Evolutionary conservation across 1,140 invertebrate species (phyloP), one percentile per base, ranked within the genome.

Genomic region (Scaptomyza montana): DNA sequence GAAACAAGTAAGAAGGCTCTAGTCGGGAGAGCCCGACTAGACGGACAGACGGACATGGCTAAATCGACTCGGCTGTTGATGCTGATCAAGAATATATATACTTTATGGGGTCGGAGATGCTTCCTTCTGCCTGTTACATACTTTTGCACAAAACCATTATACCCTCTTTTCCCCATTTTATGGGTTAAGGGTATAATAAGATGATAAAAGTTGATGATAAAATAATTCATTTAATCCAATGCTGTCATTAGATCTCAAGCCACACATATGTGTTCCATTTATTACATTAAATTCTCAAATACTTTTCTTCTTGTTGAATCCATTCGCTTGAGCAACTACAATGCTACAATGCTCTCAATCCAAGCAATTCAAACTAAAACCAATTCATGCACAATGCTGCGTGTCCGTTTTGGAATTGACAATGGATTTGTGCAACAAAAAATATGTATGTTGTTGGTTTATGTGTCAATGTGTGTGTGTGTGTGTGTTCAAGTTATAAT

Each of bases 401-500:
- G 30, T 59, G 46, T 66, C 55, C 63, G 50, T 69, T 69, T 51
- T 25, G 30, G 49, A 51, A 62, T 69, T 69, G 69, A 71, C 53
- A 66, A 56, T 57, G 36, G 61, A 56, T 59, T 57, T 66, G 30
- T 46, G 10, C 19, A 72, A 46, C 45, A 45, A 72, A 53, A 66
- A 53, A 54, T 25, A 19, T n/a, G 39, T 62, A 36, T 45, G 43
- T 63, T 43, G 13, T 49, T 63, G 43, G 21, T 2, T 25, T 25
- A 25, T 25, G 53, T 43, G 16, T 39, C 41, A 43, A 5, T n/a
- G 54, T 41, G 39, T 16, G 16, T 16, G 16, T 16, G 16, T 16
- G 16, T 12, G 39, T 46, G 55, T 55, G 39, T 62, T 13, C 51
- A 56, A 78, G 66, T 71, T 74, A 68, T 75, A 75, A 82, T 82